Base-by-base conservation (phyloP, 2,888 invertebrate species). In the Ectemnius continuus region DNA sequence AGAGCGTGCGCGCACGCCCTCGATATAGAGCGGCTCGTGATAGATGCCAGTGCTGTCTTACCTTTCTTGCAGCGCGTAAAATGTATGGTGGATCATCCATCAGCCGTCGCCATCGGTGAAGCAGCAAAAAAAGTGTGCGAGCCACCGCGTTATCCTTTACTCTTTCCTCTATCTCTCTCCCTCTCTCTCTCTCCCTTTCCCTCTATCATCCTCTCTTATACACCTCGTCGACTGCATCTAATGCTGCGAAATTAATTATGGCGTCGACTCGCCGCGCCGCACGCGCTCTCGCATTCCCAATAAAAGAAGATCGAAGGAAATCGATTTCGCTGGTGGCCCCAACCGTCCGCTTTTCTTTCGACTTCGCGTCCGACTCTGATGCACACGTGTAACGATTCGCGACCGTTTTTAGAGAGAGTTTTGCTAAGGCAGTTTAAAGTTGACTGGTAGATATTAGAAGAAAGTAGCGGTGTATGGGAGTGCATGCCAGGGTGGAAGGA, bases 11-110 rank as follows among this genome's bases (percentile, higher is more conserved):
- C 69, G 61, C 45, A 52, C 58, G 36, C 64, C 61, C 57, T 66
- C 73, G 71, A 75, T 82, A 83, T 78, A 81, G 83, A 83, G 81
- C 77, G 79, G 75, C 79, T 60, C 74, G 82, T 83, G 83, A 83
- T 83, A 83, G 84, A 83, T 84, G 84, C 84, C 82, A 73, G 62
- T 82, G 70, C 78, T 84, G 84, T 78, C 82, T 84, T 81, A 80
- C 83, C 84, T 83, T 83, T 84, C 84, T 84, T 76, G 84, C 83
- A 68, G 75, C 68, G 64, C 47, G 84, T 82, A 59, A 76, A 81
- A 83, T 84, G 76, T 83, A 83, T 76, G 83, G 83, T 63, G 81
- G 81, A 79, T 81, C 84, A 83, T 83, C 83, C 83, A 80, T 83
- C 83, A 83, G 84, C 83, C 78, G 82, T 79, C 81, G n/a, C 52